A percentile compares a stretch with the other conserved stretches of the same genome.
Conservation (phyloP, 2,113 vertebrate genomes). For the Dipodomys spectabilis region DNA sequence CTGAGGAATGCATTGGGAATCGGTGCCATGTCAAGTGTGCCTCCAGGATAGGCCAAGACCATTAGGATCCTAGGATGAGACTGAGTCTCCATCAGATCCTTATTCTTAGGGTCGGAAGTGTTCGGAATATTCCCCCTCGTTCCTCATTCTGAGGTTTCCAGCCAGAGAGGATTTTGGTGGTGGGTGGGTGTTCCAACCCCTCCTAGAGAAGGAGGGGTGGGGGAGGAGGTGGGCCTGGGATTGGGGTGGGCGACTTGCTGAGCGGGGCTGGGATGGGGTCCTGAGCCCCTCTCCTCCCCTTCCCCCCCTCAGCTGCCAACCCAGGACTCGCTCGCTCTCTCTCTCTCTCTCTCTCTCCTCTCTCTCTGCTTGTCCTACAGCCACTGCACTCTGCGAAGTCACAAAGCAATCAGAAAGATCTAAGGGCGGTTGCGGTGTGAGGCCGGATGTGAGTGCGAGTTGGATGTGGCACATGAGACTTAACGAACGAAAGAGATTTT, state of each 20-base stretch:
- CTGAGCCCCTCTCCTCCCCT: not conserved
- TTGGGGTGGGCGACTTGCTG: constrained; percentile 41
- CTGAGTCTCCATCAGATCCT: not conserved
- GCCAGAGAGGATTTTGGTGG: constrained; percentile 61
- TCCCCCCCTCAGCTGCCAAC: not conserved
- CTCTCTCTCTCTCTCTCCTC: too few relatives aligned
- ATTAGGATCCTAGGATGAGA: constrained; percentile 50
- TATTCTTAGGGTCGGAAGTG: not conserved
- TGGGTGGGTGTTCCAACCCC: not conserved
- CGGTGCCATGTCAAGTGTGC: not conserved
- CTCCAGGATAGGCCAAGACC: constrained; percentile 63
- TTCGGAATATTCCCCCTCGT: not conserved
- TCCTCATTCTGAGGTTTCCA: constrained; percentile 47
- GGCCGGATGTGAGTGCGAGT: constrained; percentile 54
- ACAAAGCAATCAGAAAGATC: not conserved
- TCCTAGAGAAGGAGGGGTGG: constrained; percentile 12
- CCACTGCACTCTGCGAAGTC: constrained; percentile 65
- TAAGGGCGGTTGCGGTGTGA: not conserved
- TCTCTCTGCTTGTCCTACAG: constrained; percentile 71
- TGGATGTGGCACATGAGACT: constrained; percentile 52
- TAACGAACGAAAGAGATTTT: constrained; percentile 56
- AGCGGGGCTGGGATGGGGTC: not conserved
- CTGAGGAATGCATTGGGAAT: not conserved
- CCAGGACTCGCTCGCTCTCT: not conserved
- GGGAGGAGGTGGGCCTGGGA: constrained; percentile 48